Evolutionary conservation across 2,888 invertebrate genomes (phyloP).

Genomic region (Cepaea hortensis): DNA sequence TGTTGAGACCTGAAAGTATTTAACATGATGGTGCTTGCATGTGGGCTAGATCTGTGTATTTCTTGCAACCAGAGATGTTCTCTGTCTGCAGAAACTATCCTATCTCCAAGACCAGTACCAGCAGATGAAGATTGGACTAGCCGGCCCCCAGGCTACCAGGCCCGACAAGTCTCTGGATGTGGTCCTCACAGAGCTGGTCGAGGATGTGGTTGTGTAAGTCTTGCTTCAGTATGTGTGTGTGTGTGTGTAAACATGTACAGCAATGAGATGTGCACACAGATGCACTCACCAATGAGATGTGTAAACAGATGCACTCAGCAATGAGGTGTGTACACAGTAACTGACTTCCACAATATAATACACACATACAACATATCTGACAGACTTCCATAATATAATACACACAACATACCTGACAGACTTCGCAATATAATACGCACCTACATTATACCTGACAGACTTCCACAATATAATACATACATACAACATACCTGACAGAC

Average conservation of each 20-base stretch:
- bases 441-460: no score
- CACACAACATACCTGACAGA: no score
- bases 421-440: no score
- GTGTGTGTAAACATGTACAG: background rate
- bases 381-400: no score
- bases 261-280: background rate
- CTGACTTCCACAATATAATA: no score
- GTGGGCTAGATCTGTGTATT: no score
- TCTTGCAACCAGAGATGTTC: background rate
- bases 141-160: slow-evolving; percentile 57
- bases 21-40: no score
- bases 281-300: background rate
- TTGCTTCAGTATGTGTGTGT: background rate
- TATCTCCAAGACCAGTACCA: slow-evolving; percentile 66
- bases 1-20: no score
- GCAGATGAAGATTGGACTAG: slow-evolving; percentile 63
- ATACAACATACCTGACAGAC: no score
- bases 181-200: slow-evolving; percentile 52
- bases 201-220: slow-evolving; percentile 44
- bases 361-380: no score
- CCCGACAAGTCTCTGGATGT: slow-evolving; percentile 67
- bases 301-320: background rate
- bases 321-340: no score
- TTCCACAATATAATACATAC: no score
- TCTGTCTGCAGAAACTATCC: slow-evolving; percentile 61